Evolutionary conservation across 2,113 vertebrate genomes (phyloP).

Genomic region (Garra rufa): DNA sequence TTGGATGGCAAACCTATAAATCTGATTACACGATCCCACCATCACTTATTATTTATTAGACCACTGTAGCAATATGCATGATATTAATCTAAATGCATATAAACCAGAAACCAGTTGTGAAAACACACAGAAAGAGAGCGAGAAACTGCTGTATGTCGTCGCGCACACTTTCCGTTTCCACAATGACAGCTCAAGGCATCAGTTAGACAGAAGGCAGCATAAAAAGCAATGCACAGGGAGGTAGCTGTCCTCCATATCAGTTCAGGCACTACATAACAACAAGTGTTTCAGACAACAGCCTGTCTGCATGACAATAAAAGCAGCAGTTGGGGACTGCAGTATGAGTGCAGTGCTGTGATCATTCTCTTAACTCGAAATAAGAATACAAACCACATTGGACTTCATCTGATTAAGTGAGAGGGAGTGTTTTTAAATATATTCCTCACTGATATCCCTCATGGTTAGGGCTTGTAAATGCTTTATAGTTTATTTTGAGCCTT

Average conservation of each 20-base stretch:
- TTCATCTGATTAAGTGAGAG: background rate
- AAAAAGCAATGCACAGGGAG: slow-evolving; percentile 33
- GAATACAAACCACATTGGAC: background rate
- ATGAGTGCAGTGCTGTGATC: background rate
- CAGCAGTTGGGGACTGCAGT: background rate
- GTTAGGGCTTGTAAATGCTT: background rate
- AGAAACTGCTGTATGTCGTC: slow-evolving; percentile 29
- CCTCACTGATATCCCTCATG: background rate
- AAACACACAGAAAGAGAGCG: slow-evolving; percentile 24
- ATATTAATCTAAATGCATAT: slow-evolving; percentile 20
- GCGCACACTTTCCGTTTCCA: slow-evolving; percentile 37
- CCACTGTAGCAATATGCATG: slow-evolving; percentile 12
- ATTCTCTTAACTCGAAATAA: background rate
- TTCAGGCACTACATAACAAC: slow-evolving; percentile 19
- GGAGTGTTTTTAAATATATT: background rate
- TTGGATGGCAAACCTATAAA: slow-evolving; percentile 15
- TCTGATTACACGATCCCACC: slow-evolving; percentile 20
- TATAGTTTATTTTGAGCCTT: background rate
- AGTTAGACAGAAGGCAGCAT: slow-evolving; percentile 44
- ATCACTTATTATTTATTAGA: slow-evolving; percentile 26
- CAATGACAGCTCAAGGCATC: slow-evolving; percentile 47
- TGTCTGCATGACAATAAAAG: background rate
- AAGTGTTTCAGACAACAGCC: slow-evolving; percentile 14
- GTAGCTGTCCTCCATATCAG: slow-evolving; percentile 29
- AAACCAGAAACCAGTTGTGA: background rate